Evolutionary conservation across 2,797 vertebrate species (phyloP), one percentile per base, ranked within the genome.

Genomic region (Coranthus polyacanthus): DNA sequence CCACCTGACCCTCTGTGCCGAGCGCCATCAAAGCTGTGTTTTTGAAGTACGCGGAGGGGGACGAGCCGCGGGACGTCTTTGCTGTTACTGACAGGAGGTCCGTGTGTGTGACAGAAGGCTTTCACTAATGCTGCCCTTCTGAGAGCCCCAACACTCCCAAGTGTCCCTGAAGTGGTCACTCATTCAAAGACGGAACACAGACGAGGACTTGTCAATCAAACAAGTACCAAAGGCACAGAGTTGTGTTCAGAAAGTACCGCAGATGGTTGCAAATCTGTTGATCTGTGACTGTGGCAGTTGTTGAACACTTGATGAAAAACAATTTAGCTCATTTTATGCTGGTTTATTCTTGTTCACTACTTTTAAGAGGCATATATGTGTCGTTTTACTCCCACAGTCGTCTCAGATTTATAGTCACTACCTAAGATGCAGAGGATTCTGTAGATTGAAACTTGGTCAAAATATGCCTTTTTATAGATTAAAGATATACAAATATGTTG

Each of bases 71-170:
- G 13, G 13, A 0, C 17, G 4, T 37, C 75, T 82, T 81, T 86
- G 86, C 85, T 82, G 80, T 69, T 78, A 39, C 51, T 73, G 77
- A 78, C 82, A 61, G 79, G 69, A 37, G 12, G 71, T 66, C 59
- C 4, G 0, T 70, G 60, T 60, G 70, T 64, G 60, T 66, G 54
- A 74, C 64, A 81, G 68, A 50, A 69, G 18, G 56, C 69, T 78
- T 65, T 70, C 34, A 77, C 66, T 29, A 1, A 2, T 55, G 64
- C 56, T 51, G 34, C 17, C 13, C 18, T 70, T 70, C 44, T 41
- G 29, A 75, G 18, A 55, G 16, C n/a, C 15, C 36, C 34, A 17
- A 53, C 47, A 6, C 51, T 60, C 38, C 20, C 3, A 32, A 59
- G 55, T 5, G 54, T 45, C 72, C 42, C 61, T 67, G 54, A 85